Conservation (phyloP, 1,140 invertebrate genomes). For the Drosophila pruinosa region DNA sequence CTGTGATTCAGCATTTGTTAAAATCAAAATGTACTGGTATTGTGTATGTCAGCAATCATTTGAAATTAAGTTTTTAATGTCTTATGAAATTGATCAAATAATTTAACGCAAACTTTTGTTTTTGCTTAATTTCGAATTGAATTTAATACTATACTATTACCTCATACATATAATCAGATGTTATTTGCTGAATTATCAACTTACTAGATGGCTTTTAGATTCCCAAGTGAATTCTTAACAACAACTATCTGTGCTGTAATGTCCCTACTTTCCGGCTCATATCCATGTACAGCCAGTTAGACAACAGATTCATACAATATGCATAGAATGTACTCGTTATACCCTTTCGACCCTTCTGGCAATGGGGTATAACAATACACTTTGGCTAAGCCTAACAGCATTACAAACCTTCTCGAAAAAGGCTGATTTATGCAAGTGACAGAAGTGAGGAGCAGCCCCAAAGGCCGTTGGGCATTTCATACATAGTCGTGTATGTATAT, state of each 20-base stretch:
- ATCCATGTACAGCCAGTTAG: background rate
- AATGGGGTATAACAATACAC: slow-evolving; percentile 27
- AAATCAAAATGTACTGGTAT: no score
- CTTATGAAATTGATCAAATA: no score
- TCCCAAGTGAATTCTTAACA: background rate
- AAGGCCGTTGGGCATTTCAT: slow-evolving; percentile 38
- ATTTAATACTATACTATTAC: background rate
- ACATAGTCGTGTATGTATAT: slow-evolving; percentile 6
- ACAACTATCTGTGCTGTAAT: background rate
- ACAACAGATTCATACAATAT: slow-evolving; percentile 12
- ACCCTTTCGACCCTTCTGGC: slow-evolving; percentile 20
- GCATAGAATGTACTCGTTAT: slow-evolving; percentile 9
- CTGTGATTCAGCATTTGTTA: no score
- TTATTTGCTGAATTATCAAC: background rate
- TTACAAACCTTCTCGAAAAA: slow-evolving; percentile 15
- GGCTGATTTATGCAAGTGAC: slow-evolving; percentile 42
- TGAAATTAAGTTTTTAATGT: no score
- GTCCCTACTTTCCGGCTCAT: background rate
- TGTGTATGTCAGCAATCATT: background rate
- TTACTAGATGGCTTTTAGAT: background rate
- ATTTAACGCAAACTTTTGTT: background rate
- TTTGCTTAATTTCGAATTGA: background rate
- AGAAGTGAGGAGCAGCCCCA: slow-evolving; percentile 5
- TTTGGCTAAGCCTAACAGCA: slow-evolving; percentile 53
- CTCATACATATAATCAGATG: background rate